Base-by-base conservation (phyloP, 2,888 invertebrate species). In the Rotaria sp. region DNA sequence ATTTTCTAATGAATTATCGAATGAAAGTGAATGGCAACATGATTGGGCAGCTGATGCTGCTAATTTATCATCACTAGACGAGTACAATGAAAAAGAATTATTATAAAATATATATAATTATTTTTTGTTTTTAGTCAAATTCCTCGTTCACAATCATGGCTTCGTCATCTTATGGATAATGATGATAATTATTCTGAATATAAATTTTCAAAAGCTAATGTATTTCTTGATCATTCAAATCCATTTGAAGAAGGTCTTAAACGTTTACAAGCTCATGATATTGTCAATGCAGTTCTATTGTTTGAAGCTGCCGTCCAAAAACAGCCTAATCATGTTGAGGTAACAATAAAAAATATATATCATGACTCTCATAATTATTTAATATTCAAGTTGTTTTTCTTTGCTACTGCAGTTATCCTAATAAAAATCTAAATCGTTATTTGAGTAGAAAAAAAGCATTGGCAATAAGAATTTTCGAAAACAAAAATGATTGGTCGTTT, bases 291-390 rank as follows among this genome's bases (percentile, higher is more conserved):
- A 30, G 96, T 97, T 0, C 92, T 98, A 48, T 95, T 96, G 89
- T 98, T 99, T 92, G 99, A 99, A 92, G 96, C 96, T 85, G 97
- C 97, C 21, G 96, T 94, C 7, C 94, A 95, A 89, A 94, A 95
- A 90, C 93, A 95, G 85, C 94, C 94, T 3, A 93, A 94, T 3
- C 67, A 67, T 67, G 67, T 67, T 15, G 67, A 67, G 21, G 67
- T 67, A 30, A 30, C 30, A 30, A n/a, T 52, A 21, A 48, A 3
- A 41, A 41, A 41, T 41, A 41, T 8, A n/a, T n/a, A n/a, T n/a
- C n/a, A n/a, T n/a, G n/a, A n/a, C n/a, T n/a, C n/a, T n/a, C n/a
- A n/a, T n/a, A n/a, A n/a, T n/a, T n/a, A n/a, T n/a, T n/a, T n/a
- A n/a, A n/a, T n/a, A n/a, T n/a, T n/a, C n/a, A n/a, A n/a, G n/a